These are phyloP conservation scores for Labia minor DNA, from an alignment of 2,888 invertebrate species.

Conservation along the genomic window DNA sequence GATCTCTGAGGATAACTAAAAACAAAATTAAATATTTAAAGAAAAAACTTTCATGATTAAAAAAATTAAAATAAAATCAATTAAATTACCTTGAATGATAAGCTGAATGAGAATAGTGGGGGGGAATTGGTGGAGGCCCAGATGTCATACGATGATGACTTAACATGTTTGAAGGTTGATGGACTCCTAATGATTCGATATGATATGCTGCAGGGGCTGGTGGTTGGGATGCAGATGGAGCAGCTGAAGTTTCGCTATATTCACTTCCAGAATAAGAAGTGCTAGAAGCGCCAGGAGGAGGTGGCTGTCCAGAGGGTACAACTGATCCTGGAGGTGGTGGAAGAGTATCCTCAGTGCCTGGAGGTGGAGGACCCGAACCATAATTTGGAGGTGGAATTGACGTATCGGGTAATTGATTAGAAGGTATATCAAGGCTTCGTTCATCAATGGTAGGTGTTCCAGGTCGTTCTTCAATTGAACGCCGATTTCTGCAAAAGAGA, in stretches of 20 bases:
- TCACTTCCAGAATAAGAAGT: constrained; percentile 18
- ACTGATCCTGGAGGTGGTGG: constrained; percentile 23
- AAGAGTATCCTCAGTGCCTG: constrained; percentile 26
- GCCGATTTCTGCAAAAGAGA: constrained; percentile 15
- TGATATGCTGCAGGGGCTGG: constrained; percentile 15
- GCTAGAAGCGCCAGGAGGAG: constrained; percentile 15
- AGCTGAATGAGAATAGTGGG: not conserved
- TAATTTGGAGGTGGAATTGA: constrained; percentile 28
- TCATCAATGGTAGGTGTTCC: constrained; percentile 64
- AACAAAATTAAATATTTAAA: not conserved
- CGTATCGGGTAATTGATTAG: constrained; percentile 23
- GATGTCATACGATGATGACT: constrained; percentile 14
- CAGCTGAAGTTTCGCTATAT: not conserved
- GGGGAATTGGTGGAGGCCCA: not conserved
- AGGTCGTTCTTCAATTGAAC: constrained; percentile 50
- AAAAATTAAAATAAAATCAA: not conserved
- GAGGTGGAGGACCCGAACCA: constrained; percentile 23
- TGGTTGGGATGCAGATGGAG: not conserved
- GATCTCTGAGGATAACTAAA: constrained; percentile 14
- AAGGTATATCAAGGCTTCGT: constrained; percentile 30
- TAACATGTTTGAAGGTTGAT: not conserved
- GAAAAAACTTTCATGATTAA: not conserved
- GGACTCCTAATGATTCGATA: constrained; percentile 20
- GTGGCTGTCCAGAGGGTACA: constrained; percentile 19
- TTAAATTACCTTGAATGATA: not conserved